Conservation (phyloP, 2,113 vertebrate species). For the Callithrix jacchus region DNA sequence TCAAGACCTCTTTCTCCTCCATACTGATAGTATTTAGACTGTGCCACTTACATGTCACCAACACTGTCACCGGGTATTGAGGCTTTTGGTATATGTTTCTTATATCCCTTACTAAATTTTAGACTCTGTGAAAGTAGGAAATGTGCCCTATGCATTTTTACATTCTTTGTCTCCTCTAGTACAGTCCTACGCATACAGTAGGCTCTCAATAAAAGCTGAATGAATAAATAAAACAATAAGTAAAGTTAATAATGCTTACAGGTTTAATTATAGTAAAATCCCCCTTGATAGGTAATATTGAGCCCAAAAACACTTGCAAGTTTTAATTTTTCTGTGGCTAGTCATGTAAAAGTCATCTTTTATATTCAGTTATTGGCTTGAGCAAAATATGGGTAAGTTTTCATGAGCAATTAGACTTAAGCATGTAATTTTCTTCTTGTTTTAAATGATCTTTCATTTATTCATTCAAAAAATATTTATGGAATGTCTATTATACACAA, state of each 20-base stretch:
- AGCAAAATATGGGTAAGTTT: background rate
- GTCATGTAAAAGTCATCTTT: constrained; percentile 35
- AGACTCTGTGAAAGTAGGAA: background rate
- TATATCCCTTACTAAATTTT: background rate
- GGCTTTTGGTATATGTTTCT: background rate
- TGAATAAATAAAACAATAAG: background rate
- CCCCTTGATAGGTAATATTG: background rate
- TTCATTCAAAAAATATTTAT: background rate
- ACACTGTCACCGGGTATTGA: background rate
- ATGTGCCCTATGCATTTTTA: background rate
- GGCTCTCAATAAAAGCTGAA: background rate
- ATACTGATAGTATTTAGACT: background rate
- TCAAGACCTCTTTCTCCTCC: background rate
- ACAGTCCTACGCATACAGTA: background rate
- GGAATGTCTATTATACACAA: background rate
- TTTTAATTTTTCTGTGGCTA: constrained; percentile 38
- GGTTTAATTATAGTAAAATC: background rate
- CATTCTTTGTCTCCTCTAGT: background rate
- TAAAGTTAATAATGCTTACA: background rate
- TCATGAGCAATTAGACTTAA: background rate
- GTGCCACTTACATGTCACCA: background rate
- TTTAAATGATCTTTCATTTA: background rate
- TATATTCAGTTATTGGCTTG: background rate
- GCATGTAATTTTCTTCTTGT: background rate
- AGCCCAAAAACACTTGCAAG: background rate